These are phyloP conservation scores for Radopholus similis DNA, from an alignment of 1,140 invertebrate species.

Conservation along the genomic window DNA sequence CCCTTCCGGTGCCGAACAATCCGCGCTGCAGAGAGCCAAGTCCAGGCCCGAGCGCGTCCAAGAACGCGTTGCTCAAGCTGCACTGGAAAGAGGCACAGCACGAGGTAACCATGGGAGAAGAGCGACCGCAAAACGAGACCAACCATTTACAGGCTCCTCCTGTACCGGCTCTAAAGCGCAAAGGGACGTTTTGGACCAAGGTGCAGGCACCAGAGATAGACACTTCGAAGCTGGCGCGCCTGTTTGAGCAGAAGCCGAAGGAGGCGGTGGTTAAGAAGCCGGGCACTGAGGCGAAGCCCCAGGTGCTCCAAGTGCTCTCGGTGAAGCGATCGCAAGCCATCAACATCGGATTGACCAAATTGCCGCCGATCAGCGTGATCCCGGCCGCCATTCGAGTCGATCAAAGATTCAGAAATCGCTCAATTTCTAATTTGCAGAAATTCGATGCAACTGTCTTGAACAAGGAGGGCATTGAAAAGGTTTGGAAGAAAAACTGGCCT, in stretches of 20 bases:
- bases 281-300: slow-evolving; percentile 75
- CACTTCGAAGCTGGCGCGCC: slow-evolving; percentile 85
- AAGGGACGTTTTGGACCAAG: slow-evolving; percentile 90
- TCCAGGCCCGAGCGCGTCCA: slow-evolving; percentile 50
- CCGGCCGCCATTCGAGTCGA: slow-evolving; percentile 78
- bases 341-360: slow-evolving; percentile 98
- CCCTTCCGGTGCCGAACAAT: slow-evolving; percentile 46
- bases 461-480: slow-evolving; percentile 81
- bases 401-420: neutral
- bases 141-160: slow-evolving; percentile 69
- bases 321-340: slow-evolving; percentile 97
- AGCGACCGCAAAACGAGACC: too few relatives aligned
- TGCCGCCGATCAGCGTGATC: slow-evolving; percentile 87
- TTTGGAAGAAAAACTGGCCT: too few relatives aligned
- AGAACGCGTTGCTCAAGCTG: slow-evolving; percentile 82
- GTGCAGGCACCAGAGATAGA: slow-evolving; percentile 75
- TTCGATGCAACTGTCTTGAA: slow-evolving; percentile 98
- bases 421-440: slow-evolving; percentile 69
- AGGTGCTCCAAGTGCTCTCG: slow-evolving; percentile 90
- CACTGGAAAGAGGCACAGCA: slow-evolving; percentile 89
- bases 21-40: slow-evolving; percentile 22
- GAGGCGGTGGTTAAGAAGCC: slow-evolving; percentile 73
- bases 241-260: slow-evolving; percentile 88
- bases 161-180: slow-evolving; percentile 66
- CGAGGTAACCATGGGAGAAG: slow-evolving; percentile 66